A percentile compares a stretch with the other conserved stretches of the same genome.
These are phyloP conservation scores for Calosoma granatense DNA, from an alignment of 1,140 invertebrate genomes.

Conservation along the genomic window DNA sequence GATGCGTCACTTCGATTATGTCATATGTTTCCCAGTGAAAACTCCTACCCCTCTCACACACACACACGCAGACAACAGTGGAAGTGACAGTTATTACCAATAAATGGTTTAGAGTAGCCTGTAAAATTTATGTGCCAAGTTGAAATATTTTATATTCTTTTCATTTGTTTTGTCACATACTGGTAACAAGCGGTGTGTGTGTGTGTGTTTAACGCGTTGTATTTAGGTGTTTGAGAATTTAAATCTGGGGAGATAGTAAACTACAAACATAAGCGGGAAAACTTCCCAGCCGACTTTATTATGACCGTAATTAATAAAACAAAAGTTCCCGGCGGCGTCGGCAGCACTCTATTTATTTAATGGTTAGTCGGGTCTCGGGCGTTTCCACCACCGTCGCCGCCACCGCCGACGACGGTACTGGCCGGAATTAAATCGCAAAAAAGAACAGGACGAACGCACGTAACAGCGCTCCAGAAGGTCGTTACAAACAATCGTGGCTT, in stretches of 20 bases:
- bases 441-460: background rate
- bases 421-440: background rate
- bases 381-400: too few relatives aligned
- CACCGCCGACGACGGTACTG: too few relatives aligned
- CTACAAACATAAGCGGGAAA: background rate
- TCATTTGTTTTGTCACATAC: too few relatives aligned
- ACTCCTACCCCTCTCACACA: background rate
- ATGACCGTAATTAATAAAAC: background rate
- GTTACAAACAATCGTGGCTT: background rate
- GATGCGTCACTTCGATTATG: background rate
- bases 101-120: background rate
- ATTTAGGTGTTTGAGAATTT: background rate
- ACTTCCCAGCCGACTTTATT: background rate
- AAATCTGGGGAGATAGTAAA: background rate
- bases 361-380: background rate
- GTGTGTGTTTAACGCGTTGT: too few relatives aligned
- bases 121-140: too few relatives aligned
- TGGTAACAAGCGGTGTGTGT: too few relatives aligned
- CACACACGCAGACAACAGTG: background rate
- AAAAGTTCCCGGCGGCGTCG: background rate
- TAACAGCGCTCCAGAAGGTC: too few relatives aligned
- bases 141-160: too few relatives aligned
- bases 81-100: background rate
- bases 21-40: background rate
- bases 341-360: background rate